These are phyloP conservation scores for Dexiosoma caninum DNA, from an alignment of 2,888 invertebrate genomes.

Conservation along the genomic window DNA sequence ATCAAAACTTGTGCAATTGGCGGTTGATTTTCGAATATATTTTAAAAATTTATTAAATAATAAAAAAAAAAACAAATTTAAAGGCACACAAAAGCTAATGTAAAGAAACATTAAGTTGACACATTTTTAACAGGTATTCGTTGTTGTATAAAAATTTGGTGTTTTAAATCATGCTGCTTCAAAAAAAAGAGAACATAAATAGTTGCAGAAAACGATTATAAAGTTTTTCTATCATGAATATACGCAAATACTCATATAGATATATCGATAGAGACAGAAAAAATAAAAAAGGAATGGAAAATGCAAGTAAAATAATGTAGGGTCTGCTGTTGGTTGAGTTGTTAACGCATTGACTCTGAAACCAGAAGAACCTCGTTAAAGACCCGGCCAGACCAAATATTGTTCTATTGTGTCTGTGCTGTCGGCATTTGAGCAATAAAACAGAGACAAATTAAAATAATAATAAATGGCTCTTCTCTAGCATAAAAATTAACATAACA, in stretches of 20 bases:
- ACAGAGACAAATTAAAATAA: no score
- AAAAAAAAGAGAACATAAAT: neutral
- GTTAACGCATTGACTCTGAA: no score
- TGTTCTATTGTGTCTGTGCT: no score
- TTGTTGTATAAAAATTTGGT: neutral
- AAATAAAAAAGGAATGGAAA: no score
- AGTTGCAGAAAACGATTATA: neutral
- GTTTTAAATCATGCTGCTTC: neutral
- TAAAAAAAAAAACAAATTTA: neutral
- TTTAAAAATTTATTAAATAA: neutral
- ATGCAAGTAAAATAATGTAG: no score
- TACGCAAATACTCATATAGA: neutral
- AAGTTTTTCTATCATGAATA: neutral
- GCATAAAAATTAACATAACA: no score
- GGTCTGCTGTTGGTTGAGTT: no score
- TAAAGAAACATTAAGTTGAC: neutral
- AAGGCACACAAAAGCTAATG: neutral
- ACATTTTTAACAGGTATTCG: conserved; percentile 18
- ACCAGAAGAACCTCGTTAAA: no score
- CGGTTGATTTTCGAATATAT: conserved; percentile 5
- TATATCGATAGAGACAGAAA: neutral
- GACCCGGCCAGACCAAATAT: no score
- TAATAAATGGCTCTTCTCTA: no score
- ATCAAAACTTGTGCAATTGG: conserved; percentile 24
- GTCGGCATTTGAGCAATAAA: no score